phyloP scores from a whole-genome alignment of 2,888 invertebrate species.

The Noctua fimbriata region DNA sequence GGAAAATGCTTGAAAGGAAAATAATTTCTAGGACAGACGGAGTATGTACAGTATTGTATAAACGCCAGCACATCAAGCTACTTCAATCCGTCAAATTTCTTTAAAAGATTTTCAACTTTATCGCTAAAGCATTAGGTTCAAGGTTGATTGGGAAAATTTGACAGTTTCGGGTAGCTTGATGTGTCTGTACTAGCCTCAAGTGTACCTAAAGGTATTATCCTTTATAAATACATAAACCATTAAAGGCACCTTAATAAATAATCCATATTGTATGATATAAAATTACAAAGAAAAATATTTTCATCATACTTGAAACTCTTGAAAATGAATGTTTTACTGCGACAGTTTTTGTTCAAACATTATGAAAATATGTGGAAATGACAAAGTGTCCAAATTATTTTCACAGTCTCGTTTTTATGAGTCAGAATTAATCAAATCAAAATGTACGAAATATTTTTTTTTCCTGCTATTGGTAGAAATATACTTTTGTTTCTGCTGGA shows the following conservation, averaged over 20 bases:
- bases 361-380: conserved; percentile 40
- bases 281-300: neutral
- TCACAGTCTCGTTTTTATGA: conserved; percentile 22
- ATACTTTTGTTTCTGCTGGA: neutral
- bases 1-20: conserved; percentile 8
- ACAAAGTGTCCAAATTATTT: conserved; percentile 36
- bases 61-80: too few relatives aligned
- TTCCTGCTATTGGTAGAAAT: neutral
- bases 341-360: conserved; percentile 20
- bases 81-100: too few relatives aligned
- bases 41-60: neutral
- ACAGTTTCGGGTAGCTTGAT: too few relatives aligned
- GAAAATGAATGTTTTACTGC: conserved; percentile 10
- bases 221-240: neutral
- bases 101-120: too few relatives aligned
- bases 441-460: neutral
- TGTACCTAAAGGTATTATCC: neutral
- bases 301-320: conserved; percentile 6
- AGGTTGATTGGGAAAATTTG: too few relatives aligned
- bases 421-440: conserved; percentile 34
- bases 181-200: too few relatives aligned
- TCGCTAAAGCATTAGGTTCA: too few relatives aligned
- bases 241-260: neutral
- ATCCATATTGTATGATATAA: neutral
- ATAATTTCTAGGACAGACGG: neutral